Evolutionary conservation across 1,140 invertebrate genomes (phyloP).

Genomic region (Dendrolimus punctatus): DNA sequence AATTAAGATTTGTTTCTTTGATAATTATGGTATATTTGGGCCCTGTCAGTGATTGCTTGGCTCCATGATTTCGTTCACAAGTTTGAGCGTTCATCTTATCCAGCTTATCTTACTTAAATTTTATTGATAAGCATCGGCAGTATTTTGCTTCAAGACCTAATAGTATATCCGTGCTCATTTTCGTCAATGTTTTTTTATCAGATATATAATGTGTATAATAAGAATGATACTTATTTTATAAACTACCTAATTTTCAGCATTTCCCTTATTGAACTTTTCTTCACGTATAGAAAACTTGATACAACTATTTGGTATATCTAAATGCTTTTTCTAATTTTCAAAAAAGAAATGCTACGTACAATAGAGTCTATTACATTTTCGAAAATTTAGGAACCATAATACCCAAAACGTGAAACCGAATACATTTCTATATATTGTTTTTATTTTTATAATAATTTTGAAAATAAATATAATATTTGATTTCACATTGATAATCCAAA

Average conservation of each 20-base stretch:
- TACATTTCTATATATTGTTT: slow-evolving; percentile 60
- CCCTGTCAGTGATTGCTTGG: no score
- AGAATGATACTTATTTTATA: slow-evolving; percentile 59
- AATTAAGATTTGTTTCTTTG: no score
- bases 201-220: slow-evolving; percentile 40
- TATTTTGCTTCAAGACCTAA: slow-evolving; percentile 55
- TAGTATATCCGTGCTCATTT: slow-evolving; percentile 67
- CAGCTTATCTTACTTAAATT: slow-evolving; percentile 39
- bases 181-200: slow-evolving; percentile 41
- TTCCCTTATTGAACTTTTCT: slow-evolving; percentile 52
- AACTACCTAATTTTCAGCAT: slow-evolving; percentile 64
- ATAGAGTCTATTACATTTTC: slow-evolving; percentile 72
- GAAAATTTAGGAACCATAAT: slow-evolving; percentile 72
- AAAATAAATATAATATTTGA: slow-evolving; percentile 65
- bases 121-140: slow-evolving; percentile 57
- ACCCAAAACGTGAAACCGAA: slow-evolving; percentile 67
- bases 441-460: slow-evolving; percentile 65
- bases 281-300: slow-evolving; percentile 66
- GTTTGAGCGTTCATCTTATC: neutral
- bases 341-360: slow-evolving; percentile 67
- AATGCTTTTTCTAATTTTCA: slow-evolving; percentile 55
- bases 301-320: slow-evolving; percentile 69
- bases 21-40: no score
- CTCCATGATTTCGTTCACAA: no score
- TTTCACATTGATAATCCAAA: slow-evolving; percentile 59